These are phyloP conservation scores for Lutraria lutraria DNA, from an alignment of 2,888 invertebrate species.

Conservation along the genomic window DNA sequence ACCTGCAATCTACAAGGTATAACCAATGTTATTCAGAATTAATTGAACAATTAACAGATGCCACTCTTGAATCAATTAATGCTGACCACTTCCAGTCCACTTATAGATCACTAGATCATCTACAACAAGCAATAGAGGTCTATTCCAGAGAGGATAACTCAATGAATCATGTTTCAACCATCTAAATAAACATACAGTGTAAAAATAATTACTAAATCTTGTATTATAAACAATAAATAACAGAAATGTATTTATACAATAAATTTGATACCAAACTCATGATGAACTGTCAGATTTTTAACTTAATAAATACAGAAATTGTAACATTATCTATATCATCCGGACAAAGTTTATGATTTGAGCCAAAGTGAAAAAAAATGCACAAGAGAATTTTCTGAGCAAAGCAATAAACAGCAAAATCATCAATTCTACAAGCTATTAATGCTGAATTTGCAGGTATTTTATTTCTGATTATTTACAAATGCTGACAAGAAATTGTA, in stretches of 20 bases:
- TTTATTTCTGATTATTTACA: too few relatives aligned
- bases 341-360: neutral
- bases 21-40: neutral
- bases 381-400: neutral
- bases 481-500: too few relatives aligned
- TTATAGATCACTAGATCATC: neutral
- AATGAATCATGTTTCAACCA: neutral
- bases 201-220: neutral
- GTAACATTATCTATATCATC: neutral
- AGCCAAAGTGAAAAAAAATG: neutral
- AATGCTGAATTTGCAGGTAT: too few relatives aligned
- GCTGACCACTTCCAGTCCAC: constrained; percentile 6
- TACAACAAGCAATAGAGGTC: neutral
- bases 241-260: constrained; percentile 11
- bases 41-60: neutral
- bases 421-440: too few relatives aligned
- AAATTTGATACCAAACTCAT: constrained; percentile 14
- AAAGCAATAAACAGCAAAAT: too few relatives aligned
- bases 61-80: neutral
- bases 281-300: constrained; percentile 12
- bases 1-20: neutral
- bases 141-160: neutral
- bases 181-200: neutral
- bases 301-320: neutral
- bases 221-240: constrained; percentile 26